phyloP scores from a whole-genome alignment of 1,140 invertebrate species.

The Zaprionus capensis region DNA sequence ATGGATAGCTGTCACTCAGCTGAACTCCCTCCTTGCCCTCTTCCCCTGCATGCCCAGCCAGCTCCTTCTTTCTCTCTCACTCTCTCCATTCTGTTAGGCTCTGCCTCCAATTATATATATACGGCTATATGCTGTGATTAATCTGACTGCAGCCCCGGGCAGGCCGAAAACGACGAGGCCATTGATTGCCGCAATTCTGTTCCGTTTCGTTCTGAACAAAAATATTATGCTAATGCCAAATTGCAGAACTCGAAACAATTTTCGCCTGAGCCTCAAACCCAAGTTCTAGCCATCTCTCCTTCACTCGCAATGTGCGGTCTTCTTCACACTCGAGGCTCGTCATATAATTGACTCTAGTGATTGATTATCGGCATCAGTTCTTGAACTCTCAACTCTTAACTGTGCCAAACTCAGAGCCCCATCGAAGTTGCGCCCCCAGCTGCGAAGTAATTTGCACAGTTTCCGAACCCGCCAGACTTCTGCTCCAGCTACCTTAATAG shows the following conservation, averaged over 20 bases:
- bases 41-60: too few relatives aligned
- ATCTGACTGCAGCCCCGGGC: conserved; percentile 53
- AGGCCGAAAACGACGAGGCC: conserved; percentile 67
- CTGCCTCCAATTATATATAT: neutral
- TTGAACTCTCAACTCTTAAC: conserved; percentile 22
- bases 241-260: conserved; percentile 24
- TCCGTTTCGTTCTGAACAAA: neutral
- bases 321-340: neutral
- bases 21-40: neutral
- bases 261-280: neutral
- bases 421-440: conserved; percentile 9
- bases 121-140: conserved; percentile 39
- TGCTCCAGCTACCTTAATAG: neutral
- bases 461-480: conserved; percentile 1
- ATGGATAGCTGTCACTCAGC: conserved; percentile 52
- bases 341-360: conserved; percentile 21
- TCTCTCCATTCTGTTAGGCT: neutral
- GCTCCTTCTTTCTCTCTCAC: neutral
- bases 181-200: conserved; percentile 8
- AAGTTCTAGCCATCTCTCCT: neutral
- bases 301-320: neutral
- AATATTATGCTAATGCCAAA: conserved; percentile 65
- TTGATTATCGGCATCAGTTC: conserved; percentile 35
- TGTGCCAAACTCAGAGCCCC: conserved; percentile 23
- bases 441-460: conserved; percentile 22